phyloP scores from a whole-genome alignment of 2,888 invertebrate genomes.

The Syrista parreyssii region DNA sequence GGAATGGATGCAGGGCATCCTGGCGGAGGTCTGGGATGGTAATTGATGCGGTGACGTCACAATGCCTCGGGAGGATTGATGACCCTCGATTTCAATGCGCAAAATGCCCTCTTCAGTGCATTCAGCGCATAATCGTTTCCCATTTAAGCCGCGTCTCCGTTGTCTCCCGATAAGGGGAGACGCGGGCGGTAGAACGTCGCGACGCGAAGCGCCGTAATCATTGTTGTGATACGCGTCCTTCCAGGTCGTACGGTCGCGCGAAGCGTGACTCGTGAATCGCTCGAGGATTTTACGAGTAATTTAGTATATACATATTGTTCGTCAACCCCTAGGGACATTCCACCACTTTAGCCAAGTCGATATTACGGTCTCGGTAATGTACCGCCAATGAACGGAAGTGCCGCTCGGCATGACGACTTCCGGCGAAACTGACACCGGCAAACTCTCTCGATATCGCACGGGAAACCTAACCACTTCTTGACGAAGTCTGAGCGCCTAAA shows the following conservation, averaged over 20 bases:
- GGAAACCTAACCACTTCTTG: not conserved
- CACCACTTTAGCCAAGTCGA: not conserved
- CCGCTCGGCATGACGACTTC: constrained; percentile 42
- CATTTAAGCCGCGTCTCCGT: constrained; percentile 25
- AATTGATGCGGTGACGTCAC: constrained; percentile 3
- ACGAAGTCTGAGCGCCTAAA: no score
- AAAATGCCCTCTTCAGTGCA: constrained; percentile 35
- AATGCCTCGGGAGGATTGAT: constrained; percentile 35
- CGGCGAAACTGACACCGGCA: constrained; percentile 43
- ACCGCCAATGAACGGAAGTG: constrained; percentile 43
- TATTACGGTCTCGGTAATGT: constrained; percentile 21
- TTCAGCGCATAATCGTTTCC: constrained; percentile 32
- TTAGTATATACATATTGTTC: not conserved
- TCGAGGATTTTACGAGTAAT: not conserved
- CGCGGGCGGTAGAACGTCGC: not conserved
- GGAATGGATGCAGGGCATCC: constrained; percentile 6
- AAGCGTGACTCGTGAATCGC: not conserved
- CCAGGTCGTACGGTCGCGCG: not conserved
- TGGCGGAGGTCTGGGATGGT: not conserved
- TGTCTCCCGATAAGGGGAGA: not conserved
- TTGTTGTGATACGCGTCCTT: not conserved
- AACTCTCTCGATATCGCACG: not conserved
- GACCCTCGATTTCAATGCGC: constrained; percentile 38
- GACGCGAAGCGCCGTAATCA: not conserved
- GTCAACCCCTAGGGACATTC: not conserved